Conservation (phyloP, 2,113 vertebrate genomes). For the Ciconia maguari region DNA sequence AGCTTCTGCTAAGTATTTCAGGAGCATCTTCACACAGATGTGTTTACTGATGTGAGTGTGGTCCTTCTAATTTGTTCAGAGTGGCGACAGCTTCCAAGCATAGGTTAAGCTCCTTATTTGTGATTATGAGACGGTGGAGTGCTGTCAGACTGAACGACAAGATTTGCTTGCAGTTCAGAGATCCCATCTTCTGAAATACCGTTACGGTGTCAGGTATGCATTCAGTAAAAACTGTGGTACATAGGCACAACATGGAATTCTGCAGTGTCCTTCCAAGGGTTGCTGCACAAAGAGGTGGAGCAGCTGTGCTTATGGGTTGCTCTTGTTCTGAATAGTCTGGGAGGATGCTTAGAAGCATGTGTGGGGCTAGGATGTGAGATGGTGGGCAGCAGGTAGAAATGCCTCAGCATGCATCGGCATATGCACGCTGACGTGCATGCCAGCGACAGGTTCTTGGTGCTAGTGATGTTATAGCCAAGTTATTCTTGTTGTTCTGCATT, state of each 20-base stretch:
- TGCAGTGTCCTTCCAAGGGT: neutral
- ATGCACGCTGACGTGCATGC: fast-evolving
- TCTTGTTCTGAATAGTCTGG: neutral
- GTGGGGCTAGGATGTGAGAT: neutral
- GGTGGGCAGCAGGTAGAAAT: neutral
- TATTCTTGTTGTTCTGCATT: neutral
- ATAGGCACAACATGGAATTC: neutral
- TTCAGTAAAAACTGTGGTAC: neutral
- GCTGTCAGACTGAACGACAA: neutral
- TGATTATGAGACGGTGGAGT: neutral
- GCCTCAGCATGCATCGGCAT: fast-evolving
- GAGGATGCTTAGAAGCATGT: fast-evolving
- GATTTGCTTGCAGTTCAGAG: neutral
- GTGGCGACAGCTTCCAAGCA: neutral
- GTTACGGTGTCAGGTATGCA: neutral
- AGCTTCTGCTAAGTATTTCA: neutral
- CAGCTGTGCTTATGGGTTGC: neutral
- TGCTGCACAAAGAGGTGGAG: neutral
- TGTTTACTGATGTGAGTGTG: neutral
- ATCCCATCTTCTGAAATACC: neutral
- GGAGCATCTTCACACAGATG: neutral
- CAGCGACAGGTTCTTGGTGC: neutral
- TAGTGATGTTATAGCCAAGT: neutral
- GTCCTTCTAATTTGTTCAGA: neutral
- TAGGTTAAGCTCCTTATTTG: neutral